Conservation (phyloP, 2,113 vertebrate species). For the Lipophrys pholis region DNA sequence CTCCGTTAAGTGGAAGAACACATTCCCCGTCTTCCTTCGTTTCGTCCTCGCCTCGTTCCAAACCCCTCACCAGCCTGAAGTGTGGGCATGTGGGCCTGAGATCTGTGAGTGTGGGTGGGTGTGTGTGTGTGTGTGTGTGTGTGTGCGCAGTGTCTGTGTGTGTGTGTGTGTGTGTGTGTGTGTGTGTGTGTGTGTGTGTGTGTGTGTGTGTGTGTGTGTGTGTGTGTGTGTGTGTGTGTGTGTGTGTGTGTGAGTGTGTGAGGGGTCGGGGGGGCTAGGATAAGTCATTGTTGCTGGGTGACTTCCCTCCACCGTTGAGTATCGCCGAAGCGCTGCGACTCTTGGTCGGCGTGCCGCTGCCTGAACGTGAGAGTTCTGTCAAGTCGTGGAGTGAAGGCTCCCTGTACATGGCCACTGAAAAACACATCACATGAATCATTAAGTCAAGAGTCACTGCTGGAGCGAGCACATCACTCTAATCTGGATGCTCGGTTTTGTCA, state of each 20-base stretch:
- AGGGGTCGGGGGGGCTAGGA: conserved; percentile 88
- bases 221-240: conserved; percentile 68
- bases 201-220: conserved; percentile 27
- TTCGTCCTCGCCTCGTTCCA: conserved; percentile 33
- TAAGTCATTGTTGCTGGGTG: conserved; percentile 94
- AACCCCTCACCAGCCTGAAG: conserved; percentile 57
- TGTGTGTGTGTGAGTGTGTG: conserved; percentile 85
- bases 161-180: conserved; percentile 70
- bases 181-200: conserved; percentile 85
- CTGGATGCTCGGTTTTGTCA: conserved; percentile 5
- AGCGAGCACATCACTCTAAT: conserved; percentile 11
- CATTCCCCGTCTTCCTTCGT: conserved; percentile 38
- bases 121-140: conserved; percentile 14
- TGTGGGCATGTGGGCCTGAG: conserved; percentile 76
- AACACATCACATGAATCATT: conserved; percentile 27
- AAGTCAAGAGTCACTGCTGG: not conserved
- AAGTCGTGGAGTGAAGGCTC: conserved; percentile 98
- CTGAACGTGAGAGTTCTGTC: conserved; percentile 96
- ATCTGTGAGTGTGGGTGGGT: conserved; percentile 55
- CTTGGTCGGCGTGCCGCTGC: conserved; percentile 97
- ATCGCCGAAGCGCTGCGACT: conserved; percentile 97
- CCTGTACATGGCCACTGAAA: conserved; percentile 97
- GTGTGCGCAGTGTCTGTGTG: conserved; percentile 10
- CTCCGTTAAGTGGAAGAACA: conserved; percentile 70
- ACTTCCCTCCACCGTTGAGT: conserved; percentile 95